These are phyloP conservation scores for Apodemus speciosus DNA, from an alignment of 2,113 vertebrate species.

Conservation along the genomic window DNA sequence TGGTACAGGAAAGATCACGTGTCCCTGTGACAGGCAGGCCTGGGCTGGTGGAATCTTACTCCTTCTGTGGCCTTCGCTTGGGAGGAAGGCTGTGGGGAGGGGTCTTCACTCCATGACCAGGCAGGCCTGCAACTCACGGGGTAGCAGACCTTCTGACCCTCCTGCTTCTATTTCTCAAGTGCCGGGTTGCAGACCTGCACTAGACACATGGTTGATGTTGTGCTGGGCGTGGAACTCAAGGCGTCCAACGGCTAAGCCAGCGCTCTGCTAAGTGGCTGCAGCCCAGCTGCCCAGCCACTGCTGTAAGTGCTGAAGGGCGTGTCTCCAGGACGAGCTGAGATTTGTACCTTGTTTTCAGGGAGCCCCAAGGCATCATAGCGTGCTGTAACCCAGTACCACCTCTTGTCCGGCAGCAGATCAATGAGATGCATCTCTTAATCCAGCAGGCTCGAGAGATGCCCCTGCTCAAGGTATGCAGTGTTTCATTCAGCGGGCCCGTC, in stretches of 20 bases:
- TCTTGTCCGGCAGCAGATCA: conserved; percentile 94
- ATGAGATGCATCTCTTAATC: conserved; percentile 93
- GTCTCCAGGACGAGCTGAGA: background rate
- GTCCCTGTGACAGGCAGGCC: fast-evolving
- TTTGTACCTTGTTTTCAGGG: conserved; percentile 83
- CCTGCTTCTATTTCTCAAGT: background rate
- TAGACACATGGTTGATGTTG: background rate
- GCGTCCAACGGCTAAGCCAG: too few relatives aligned
- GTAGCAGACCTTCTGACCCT: background rate
- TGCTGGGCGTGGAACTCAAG: background rate
- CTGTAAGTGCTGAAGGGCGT: too few relatives aligned
- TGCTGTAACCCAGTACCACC: conserved; percentile 97
- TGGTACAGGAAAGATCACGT: fast-evolving
- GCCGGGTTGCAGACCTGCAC: background rate
- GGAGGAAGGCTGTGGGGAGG: background rate
- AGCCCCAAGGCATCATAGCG: conserved; percentile 95
- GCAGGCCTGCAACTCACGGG: background rate
- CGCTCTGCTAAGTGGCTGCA: background rate
- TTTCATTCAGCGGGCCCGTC: background rate
- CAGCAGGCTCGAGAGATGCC: conserved; percentile 95
- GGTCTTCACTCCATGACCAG: background rate
- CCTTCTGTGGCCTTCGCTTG: background rate
- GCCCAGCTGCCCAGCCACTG: fast-evolving
- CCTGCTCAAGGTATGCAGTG: conserved; percentile 91
- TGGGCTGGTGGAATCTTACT: fast-evolving